These are phyloP conservation scores for Yoshiicerus persimilis DNA, from an alignment of 1,140 invertebrate species.

Conservation along the genomic window DNA sequence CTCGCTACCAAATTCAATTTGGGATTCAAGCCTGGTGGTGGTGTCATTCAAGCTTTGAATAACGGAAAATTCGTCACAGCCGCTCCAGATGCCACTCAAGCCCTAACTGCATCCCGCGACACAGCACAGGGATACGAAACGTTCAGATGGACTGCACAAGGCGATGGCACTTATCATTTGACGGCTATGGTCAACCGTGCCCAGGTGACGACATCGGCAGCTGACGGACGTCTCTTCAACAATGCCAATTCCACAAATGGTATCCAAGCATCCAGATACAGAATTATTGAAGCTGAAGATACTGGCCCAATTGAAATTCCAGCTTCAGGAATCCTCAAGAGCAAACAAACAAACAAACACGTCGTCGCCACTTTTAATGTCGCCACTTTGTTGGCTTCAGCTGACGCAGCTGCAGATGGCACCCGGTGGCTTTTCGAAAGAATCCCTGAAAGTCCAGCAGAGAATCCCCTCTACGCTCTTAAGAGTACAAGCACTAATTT, in stretches of 20 bases:
- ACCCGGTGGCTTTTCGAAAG: conserved; percentile 28
- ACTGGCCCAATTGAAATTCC: not conserved
- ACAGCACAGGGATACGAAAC: not conserved
- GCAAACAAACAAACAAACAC: conserved; percentile 8
- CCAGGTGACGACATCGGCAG: not conserved
- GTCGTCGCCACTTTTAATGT: conserved; percentile 11
- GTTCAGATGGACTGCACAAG: not conserved
- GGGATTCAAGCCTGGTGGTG: conserved; percentile 9
- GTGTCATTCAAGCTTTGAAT: not conserved
- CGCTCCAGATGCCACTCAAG: not conserved
- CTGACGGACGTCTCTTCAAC: not conserved
- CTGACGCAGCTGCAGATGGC: not conserved
- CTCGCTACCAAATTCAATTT: not conserved
- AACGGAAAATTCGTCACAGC: not conserved
- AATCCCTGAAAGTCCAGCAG: conserved; percentile 5
- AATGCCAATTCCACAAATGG: not conserved
- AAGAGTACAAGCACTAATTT: not conserved
- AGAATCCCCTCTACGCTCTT: conserved; percentile 21
- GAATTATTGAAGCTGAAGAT: not conserved
- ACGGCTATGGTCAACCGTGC: conserved; percentile 27
- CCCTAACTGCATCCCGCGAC: not conserved
- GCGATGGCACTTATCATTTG: not conserved
- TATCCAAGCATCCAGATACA: not conserved
- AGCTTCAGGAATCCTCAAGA: not conserved
- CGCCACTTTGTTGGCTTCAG: not conserved